Conservation (phyloP, 2,797 vertebrate genomes). For the Hirundo rustica region DNA sequence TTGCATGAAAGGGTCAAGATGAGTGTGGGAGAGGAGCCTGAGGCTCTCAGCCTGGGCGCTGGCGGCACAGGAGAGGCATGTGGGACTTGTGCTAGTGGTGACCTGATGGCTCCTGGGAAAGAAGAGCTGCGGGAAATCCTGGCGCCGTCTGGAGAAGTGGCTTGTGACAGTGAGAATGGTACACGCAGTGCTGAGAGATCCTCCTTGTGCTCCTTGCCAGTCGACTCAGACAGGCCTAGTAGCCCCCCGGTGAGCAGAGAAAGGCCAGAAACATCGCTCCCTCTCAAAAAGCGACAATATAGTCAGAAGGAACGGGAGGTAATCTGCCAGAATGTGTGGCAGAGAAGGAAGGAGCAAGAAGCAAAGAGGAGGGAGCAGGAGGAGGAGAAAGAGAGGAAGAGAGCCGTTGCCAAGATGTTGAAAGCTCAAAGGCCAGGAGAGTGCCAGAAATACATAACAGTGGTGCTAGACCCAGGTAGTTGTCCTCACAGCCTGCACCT, state of each 20-base stretch:
- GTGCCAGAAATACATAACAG: conserved; percentile 83
- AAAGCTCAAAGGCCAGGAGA: conserved; percentile 85
- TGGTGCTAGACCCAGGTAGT: conserved; percentile 87
- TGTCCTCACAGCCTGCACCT: neutral
- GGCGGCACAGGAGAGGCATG: neutral
- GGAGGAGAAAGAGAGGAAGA: conserved; percentile 75
- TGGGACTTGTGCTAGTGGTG: neutral
- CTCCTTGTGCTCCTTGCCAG: neutral
- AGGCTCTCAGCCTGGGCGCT: neutral
- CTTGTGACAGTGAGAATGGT: neutral
- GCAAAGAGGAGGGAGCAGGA: conserved; percentile 60
- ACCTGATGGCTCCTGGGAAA: neutral
- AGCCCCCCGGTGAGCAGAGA: neutral
- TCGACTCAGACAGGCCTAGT: neutral
- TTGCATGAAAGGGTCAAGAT: conserved; percentile 76
- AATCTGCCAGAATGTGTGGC: conserved; percentile 52
- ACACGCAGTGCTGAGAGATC: rapidly evolving
- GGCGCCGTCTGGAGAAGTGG: neutral
- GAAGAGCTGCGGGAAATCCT: neutral
- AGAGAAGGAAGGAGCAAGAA: conserved; percentile 58
- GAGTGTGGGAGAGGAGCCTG: neutral
- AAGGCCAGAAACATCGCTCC: neutral
- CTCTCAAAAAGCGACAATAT: conserved; percentile 61
- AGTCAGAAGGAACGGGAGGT: conserved; percentile 58
- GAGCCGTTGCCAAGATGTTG: conserved; percentile 62